Conservation (phyloP, 1,140 invertebrate genomes). For the Orius insidiosus region DNA sequence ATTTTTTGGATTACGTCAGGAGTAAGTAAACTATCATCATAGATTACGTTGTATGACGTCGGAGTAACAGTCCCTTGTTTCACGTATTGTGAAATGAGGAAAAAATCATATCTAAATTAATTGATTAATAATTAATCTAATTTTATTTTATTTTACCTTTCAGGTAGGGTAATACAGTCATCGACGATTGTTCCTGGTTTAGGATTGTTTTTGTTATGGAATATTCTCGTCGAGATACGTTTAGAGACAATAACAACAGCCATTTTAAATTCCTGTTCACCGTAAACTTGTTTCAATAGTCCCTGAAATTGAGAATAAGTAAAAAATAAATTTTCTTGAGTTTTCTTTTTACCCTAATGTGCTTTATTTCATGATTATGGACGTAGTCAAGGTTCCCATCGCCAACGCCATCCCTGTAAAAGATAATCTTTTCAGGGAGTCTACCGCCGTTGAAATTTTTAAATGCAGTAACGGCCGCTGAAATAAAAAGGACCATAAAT, state of each 20-base stretch:
- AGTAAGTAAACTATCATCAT: slow-evolving; percentile 38
- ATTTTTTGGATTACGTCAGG: slow-evolving; percentile 54
- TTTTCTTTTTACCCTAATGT: slow-evolving; percentile 15
- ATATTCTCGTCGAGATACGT: slow-evolving; percentile 49
- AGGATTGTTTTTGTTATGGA: slow-evolving; percentile 44
- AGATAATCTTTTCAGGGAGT: slow-evolving; percentile 35
- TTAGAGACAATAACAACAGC: slow-evolving; percentile 57
- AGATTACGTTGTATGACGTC: slow-evolving; percentile 61
- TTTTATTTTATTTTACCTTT: slow-evolving; percentile 36
- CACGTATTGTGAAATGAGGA: slow-evolving; percentile 56
- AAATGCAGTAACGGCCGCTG: too few relatives aligned
- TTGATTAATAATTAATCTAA: slow-evolving; percentile 5
- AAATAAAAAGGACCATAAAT: too few relatives aligned
- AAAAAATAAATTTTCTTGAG: too few relatives aligned
- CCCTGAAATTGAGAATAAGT: too few relatives aligned
- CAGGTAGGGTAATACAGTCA: slow-evolving; percentile 60
- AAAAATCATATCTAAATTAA: slow-evolving; percentile 57
- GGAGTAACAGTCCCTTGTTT: slow-evolving; percentile 64
- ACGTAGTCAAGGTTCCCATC: slow-evolving; percentile 64
- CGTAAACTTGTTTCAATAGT: slow-evolving; percentile 32
- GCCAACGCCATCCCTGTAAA: slow-evolving; percentile 66
- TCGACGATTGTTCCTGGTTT: slow-evolving; percentile 73
- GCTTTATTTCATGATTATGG: slow-evolving; percentile 38
- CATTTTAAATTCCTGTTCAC: slow-evolving; percentile 30
- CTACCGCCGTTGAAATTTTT: too few relatives aligned